Evolutionary conservation across 2,113 vertebrate genomes (phyloP).

Genomic region (Albula glossodonta): DNA sequence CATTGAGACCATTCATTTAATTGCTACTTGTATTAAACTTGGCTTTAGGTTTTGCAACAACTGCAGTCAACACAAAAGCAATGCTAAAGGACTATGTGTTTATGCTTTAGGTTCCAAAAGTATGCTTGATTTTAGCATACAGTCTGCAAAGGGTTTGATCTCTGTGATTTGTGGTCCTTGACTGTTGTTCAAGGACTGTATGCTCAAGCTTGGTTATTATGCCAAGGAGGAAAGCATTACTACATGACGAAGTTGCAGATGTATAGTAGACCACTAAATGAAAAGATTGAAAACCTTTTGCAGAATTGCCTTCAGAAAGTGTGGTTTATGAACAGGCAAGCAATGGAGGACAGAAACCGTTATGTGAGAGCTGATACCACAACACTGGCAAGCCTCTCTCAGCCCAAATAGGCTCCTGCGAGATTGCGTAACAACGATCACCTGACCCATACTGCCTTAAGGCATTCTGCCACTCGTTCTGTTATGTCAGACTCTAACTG

Average conservation of each 20-base stretch:
- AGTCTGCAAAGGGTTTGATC: neutral
- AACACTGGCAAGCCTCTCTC: neutral
- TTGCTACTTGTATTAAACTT: conserved; percentile 31
- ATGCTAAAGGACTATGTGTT: neutral
- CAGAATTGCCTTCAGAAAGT: neutral
- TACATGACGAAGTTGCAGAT: too few species aligned
- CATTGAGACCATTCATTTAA: conserved; percentile 30
- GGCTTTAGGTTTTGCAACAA: neutral
- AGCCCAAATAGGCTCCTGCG: conserved; percentile 15
- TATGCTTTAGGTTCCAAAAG: neutral
- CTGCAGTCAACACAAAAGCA: neutral
- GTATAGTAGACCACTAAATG: neutral
- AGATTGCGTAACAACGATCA: conserved; percentile 32
- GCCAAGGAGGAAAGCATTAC: too few species aligned
- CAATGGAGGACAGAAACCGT: neutral
- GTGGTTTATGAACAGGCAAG: neutral
- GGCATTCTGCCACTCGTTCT: neutral
- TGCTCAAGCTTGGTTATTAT: neutral
- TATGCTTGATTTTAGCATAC: neutral
- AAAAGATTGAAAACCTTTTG: neutral
- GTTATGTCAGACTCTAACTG: conserved; percentile 17
- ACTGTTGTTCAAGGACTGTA: neutral
- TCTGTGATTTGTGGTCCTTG: neutral
- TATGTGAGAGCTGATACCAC: neutral
- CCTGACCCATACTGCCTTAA: conserved; percentile 35